Evolutionary conservation across 2,113 vertebrate genomes (phyloP).

Genomic region (Coptodon bakossiorum): DNA sequence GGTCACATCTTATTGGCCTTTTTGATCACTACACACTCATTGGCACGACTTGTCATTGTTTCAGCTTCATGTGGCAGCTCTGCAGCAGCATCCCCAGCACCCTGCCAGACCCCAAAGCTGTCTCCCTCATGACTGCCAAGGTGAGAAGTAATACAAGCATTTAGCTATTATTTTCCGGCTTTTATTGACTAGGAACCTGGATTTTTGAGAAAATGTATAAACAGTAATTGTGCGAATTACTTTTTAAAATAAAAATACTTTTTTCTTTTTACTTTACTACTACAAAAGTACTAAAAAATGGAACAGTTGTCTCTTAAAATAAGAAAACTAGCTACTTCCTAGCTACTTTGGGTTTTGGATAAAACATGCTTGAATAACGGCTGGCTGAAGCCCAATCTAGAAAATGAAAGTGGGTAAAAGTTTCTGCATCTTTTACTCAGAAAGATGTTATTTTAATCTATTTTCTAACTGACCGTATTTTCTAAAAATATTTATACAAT

Average conservation of each 20-base stretch:
- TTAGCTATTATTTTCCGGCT: neutral
- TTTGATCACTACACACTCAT: neutral
- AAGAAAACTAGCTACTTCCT: neutral
- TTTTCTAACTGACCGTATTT: accelerated
- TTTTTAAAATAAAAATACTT: neutral
- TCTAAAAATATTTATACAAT: neutral
- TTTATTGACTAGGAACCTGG: neutral
- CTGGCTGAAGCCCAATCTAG: neutral
- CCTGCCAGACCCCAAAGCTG: conserved; percentile 93
- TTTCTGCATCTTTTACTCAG: neutral
- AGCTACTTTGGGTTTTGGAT: neutral
- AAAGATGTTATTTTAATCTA: neutral
- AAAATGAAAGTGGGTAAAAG: neutral
- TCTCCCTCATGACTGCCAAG: conserved; percentile 98
- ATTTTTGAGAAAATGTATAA: neutral
- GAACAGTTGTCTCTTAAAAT: neutral
- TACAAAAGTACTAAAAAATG: neutral
- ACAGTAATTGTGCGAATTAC: neutral
- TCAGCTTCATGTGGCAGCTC: conserved; percentile 99
- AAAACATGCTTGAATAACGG: accelerated
- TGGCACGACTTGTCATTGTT: accelerated
- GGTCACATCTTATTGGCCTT: neutral
- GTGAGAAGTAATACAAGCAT: conserved; percentile 55
- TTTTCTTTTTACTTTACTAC: accelerated
- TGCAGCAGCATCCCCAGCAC: conserved; percentile 99